These are phyloP conservation scores for Pecten maximus DNA, from an alignment of 2,888 invertebrate genomes.

Conservation along the genomic window DNA sequence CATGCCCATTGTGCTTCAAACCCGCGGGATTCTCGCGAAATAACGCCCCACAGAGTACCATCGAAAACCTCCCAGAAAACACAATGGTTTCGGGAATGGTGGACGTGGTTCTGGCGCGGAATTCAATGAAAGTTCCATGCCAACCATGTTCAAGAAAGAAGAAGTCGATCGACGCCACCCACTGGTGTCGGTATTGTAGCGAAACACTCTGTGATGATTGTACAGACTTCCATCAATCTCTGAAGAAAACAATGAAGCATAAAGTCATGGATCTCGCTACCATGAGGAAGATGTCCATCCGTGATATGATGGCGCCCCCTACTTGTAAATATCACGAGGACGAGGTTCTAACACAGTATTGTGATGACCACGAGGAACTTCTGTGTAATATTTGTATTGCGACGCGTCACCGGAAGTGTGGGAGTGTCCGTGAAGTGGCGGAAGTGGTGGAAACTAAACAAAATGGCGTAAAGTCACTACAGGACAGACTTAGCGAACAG, in stretches of 20 bases:
- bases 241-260: conserved; percentile 64
- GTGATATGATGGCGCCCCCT: conserved; percentile 56
- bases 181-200: conserved; percentile 64
- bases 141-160: conserved; percentile 62
- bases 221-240: conserved; percentile 60
- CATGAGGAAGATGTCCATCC: conserved; percentile 53
- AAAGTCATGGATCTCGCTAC: conserved; percentile 51
- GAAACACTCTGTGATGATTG: conserved; percentile 64
- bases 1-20: conserved; percentile 49
- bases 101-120: conserved; percentile 57
- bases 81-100: conserved; percentile 57
- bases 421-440: conserved; percentile 53
- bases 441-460: conserved; percentile 53
- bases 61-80: conserved; percentile 58
- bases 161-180: conserved; percentile 47
- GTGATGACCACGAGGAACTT: conserved; percentile 60
- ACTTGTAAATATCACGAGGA: conserved; percentile 59
- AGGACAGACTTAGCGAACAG: conserved; percentile 54
- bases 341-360: conserved; percentile 59
- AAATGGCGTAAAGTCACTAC: conserved; percentile 43
- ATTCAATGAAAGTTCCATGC: conserved; percentile 55
- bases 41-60: conserved; percentile 48
- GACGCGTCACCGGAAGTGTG: conserved; percentile 58
- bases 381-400: conserved; percentile 62
- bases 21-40: not conserved